phyloP scores from a whole-genome alignment of 53 echinoderm and acorn worm genomes.

The Temnopleurus reevesii region DNA sequence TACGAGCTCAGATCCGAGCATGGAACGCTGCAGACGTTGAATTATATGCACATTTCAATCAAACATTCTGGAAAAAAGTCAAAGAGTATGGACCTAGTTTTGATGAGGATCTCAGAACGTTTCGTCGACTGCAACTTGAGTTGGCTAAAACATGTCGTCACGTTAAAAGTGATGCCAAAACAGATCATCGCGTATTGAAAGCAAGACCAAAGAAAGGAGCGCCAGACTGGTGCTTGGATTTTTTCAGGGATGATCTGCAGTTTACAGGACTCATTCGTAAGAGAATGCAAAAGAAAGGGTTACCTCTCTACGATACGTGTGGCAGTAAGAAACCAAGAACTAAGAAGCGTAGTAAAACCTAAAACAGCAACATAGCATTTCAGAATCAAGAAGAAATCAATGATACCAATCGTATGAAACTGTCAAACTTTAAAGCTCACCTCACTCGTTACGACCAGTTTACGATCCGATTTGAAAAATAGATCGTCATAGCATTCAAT shows the following conservation, averaged over 20 bases:
- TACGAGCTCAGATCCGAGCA: constrained; percentile 25
- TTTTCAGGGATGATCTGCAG: background rate
- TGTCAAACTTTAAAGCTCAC: too few species aligned
- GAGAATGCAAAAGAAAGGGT: constrained; percentile 34
- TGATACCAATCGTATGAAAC: too few species aligned
- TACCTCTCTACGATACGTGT: constrained; percentile 31
- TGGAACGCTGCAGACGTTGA: constrained; percentile 63
- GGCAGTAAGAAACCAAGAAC: background rate
- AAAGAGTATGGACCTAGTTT: constrained; percentile 60
- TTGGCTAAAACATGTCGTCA: background rate
- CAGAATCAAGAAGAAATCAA: too few species aligned
- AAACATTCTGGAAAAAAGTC: constrained; percentile 67
- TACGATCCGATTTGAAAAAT: too few species aligned
- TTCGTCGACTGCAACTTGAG: background rate
- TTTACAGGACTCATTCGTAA: constrained; percentile 36
- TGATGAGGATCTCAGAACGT: constrained; percentile 47
- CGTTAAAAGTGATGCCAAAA: background rate
- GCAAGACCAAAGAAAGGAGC: background rate
- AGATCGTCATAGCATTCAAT: too few species aligned
- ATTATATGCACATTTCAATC: constrained; percentile 67
- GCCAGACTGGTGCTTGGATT: constrained; percentile 24
- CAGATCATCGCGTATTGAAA: background rate
- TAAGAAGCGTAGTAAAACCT: background rate
- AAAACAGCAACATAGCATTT: too few species aligned
- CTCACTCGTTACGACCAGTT: too few species aligned